Base-by-base conservation (phyloP, 2,113 vertebrate genomes). In the Elachura formosa region DNA sequence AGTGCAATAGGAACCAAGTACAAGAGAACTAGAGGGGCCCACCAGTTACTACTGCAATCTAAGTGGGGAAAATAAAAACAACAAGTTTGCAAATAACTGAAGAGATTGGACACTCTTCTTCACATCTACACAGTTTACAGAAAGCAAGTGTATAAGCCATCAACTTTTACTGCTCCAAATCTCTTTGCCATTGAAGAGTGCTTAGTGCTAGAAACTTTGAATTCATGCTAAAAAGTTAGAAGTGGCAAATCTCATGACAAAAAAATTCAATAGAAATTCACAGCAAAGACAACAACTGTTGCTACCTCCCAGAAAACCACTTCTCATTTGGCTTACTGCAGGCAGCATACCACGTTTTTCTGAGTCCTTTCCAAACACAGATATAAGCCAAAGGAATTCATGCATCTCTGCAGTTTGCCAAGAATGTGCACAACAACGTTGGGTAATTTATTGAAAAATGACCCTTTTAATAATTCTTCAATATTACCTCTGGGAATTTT, bases 401-500 rank as follows among this genome's bases (percentile, higher is more conserved):
- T 55, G 59, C 34, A 59, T 46, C 68, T 51, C 79, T 4, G 14
- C 79, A 40, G 71, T 58, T 82, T 82, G 59, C 90, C 82, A 93
- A 66, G 79, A 96, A 91, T 61, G 64, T 1, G 5, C 67, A 84
- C 68, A 93, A 87, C 51, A 52, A 54, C 66, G 43, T 0, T 7
- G 43, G 78, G 51, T n/a, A 76, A 82, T 90, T 93, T 88, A 93
- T 34, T 84, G 82, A 88, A 92, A 90, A 91, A 79, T 0, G 1
- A 54, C 62, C 83, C 58, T 76, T 61, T 62, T 66, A 91, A 82
- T 92, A 92, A 89, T 89, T 85, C 87, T 66, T 95, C 71, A 46
- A 6, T 73, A 66, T 80, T 68, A 76, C 76, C 72, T 51, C 81
- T 74, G 82, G 71, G 81, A 79, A 79, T 94, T 91, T 83, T 94